phyloP scores from a whole-genome alignment of 2,888 invertebrate species.

The Sinohyriopsis cumingii region DNA sequence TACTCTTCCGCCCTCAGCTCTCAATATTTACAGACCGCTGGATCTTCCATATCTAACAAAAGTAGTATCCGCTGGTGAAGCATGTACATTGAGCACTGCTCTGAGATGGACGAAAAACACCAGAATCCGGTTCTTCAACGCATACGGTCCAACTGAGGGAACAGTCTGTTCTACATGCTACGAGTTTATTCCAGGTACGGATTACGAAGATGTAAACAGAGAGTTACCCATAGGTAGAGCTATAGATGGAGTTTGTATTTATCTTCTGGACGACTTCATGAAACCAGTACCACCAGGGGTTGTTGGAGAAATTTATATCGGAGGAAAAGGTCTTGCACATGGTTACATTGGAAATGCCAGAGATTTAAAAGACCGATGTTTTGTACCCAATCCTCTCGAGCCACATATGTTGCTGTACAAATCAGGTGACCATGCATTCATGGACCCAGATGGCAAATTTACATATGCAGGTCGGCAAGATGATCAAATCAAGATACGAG shows the following conservation, averaged over 20 bases:
- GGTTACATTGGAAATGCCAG: slow-evolving; percentile 82
- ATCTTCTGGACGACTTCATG: too few species aligned
- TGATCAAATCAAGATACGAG: slow-evolving; percentile 79
- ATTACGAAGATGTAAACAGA: slow-evolving; percentile 67
- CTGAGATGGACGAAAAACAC: slow-evolving; percentile 84
- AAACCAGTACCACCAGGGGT: too few species aligned
- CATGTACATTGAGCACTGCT: slow-evolving; percentile 81
- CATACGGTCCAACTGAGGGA: slow-evolving; percentile 92
- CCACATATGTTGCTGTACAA: slow-evolving; percentile 77
- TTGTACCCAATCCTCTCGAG: slow-evolving; percentile 41
- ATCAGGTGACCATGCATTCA: slow-evolving; percentile 87
- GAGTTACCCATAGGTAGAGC: slow-evolving; percentile 90
- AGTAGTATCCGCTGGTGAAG: slow-evolving; percentile 92
- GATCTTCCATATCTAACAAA: slow-evolving; percentile 75
- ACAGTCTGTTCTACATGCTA: slow-evolving; percentile 92
- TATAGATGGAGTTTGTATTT: too few species aligned
- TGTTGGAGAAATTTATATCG: too few species aligned
- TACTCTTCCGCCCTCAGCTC: slow-evolving; percentile 86
- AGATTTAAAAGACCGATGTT: slow-evolving; percentile 73
- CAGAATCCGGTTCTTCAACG: slow-evolving; percentile 83
- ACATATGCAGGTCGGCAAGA: slow-evolving; percentile 83
- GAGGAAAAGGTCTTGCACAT: slow-evolving; percentile 84
- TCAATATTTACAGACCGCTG: slow-evolving; percentile 75
- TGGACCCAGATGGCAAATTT: slow-evolving; percentile 79
- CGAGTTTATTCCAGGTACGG: slow-evolving; percentile 74